Conservation (phyloP, 2,888 invertebrate species). For the Rhogogaster chlorosoma region DNA sequence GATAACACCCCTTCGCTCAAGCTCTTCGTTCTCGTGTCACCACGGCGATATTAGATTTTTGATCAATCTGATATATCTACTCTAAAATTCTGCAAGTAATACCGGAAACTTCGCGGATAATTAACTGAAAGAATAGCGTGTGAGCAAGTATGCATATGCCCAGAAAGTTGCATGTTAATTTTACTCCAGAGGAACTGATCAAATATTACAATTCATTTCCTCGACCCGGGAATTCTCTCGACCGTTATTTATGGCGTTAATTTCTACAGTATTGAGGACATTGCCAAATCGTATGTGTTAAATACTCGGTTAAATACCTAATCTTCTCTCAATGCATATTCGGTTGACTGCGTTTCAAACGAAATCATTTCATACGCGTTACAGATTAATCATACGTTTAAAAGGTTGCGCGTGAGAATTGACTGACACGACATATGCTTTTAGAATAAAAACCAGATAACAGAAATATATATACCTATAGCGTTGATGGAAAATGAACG, state of each 20-base stretch:
- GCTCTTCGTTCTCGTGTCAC: background rate
- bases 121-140: background rate
- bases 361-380: background rate
- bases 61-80: background rate
- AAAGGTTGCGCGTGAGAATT: conserved; percentile 11
- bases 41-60: conserved; percentile 29
- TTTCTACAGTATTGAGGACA: background rate
- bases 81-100: background rate
- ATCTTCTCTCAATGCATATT: conserved; percentile 16
- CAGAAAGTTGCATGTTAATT: background rate
- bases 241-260: background rate
- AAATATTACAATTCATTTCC: background rate
- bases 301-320: conserved; percentile 15
- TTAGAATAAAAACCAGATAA: background rate
- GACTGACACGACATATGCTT: background rate
- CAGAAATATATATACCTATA: background rate
- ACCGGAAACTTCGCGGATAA: background rate
- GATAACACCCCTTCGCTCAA: conserved; percentile 9
- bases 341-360: conserved; percentile 18
- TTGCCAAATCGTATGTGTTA: conserved; percentile 1
- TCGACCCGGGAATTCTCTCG: background rate
- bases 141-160: background rate
- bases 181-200: background rate
- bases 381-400: conserved; percentile 15
- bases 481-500: background rate